Base-by-base conservation (phyloP, 2,888 invertebrate genomes). In the Phasia obesa region DNA sequence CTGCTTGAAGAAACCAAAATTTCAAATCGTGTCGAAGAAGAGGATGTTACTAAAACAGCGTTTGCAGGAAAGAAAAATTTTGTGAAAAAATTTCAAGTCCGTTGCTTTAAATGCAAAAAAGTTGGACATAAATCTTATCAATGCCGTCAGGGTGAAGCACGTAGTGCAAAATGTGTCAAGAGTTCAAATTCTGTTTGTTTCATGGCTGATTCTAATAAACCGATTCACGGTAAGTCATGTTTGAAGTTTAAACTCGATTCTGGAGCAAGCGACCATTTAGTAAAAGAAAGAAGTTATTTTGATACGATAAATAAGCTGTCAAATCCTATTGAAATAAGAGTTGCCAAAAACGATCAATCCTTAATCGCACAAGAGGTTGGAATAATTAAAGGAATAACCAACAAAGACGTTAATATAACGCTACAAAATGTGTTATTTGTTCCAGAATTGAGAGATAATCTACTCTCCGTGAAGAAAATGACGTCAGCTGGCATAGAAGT, bases 381-480 rank as follows among this genome's bases (percentile, higher is more conserved):
- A 25, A 15, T 6, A 25, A 53, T 53, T 53, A 25, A 15, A 25
- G 15, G 31, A 13, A 13, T 17, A 59, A 35, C 19, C 38, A 21
- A 21, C n/a, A n/a, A n/a, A n/a, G n/a, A n/a, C n/a, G n/a, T n/a
- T n/a, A n/a, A n/a, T n/a, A n/a, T n/a, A n/a, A n/a, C 35, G 19
- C 59, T 80, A 25, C 49, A 74, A 42, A 44, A 74, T 62, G 74
- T 73, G 21, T 44, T 79, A 25, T 70, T 55, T 17, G 60, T 79
- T 7, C 67, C 79, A 23, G 25, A 44, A 21, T 2, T 47, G 35
- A 23, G 38, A 60, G 21, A 38, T 47, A 21, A 71, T 60, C 13
- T 23, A 42, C 47, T 23, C 11, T 49, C 15, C 21, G 35, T 62
- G 2, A 42, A 42, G 35, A 80, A 80, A 25, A 55, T 80, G 51